These are phyloP conservation scores for Arrhamphus sclerolepis DNA, from an alignment of 2,797 vertebrate genomes.

Conservation along the genomic window DNA sequence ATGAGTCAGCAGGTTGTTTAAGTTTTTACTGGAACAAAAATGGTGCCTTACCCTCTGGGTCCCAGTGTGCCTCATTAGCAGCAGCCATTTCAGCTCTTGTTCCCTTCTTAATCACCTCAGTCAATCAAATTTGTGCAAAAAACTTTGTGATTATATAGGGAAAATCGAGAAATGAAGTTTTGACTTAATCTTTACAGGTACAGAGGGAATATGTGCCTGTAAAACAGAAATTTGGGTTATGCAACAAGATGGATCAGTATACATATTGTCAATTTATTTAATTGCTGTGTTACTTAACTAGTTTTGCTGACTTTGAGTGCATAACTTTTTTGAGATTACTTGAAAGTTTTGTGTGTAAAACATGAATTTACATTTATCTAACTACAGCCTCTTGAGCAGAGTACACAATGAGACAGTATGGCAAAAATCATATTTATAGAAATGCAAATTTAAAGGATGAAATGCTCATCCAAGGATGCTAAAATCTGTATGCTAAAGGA, in stretches of 20 bases:
- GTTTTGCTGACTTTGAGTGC: not conserved
- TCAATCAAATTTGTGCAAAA: constrained; percentile 71
- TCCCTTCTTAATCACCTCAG: constrained; percentile 81
- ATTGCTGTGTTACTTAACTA: not conserved
- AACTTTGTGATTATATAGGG: constrained; percentile 62
- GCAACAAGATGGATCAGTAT: not conserved
- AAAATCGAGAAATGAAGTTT: constrained; percentile 50
- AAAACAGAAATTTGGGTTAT: not conserved
- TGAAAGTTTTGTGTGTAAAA: not conserved
- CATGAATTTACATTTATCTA: not conserved
- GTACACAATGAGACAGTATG: not conserved
- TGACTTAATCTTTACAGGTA: constrained; percentile 15
- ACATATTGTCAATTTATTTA: not conserved
- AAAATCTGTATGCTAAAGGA: no score
- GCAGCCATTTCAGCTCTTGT: constrained; percentile 77
- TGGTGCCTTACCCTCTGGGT: constrained; percentile 74
- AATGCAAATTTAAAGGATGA: constrained; percentile 19
- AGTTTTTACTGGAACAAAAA: constrained; percentile 63
- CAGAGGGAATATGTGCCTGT: not conserved
- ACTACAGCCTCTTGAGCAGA: not conserved
- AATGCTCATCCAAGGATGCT: constrained; percentile 17
- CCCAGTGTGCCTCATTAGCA: constrained; percentile 84
- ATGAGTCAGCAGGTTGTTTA: constrained; percentile 80
- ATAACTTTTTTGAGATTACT: not conserved
- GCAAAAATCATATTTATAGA: not conserved